These are phyloP conservation scores for Sebastes oblongus DNA, from an alignment of 2,797 vertebrate species.

Conservation along the genomic window DNA sequence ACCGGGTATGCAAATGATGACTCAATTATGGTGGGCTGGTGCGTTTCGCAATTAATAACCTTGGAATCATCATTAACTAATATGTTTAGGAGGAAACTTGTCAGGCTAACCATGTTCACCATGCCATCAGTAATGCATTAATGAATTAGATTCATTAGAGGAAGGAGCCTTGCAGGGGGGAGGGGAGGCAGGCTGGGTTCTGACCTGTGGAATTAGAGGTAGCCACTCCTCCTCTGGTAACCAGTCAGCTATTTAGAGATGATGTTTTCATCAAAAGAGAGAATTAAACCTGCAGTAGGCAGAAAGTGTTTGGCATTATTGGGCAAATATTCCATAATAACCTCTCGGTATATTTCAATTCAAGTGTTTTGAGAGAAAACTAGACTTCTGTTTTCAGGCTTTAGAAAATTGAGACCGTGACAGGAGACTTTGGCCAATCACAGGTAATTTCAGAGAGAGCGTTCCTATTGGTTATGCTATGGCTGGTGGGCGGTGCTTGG, in stretches of 20 bases:
- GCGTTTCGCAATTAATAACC: conserved; percentile 82
- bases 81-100: conserved; percentile 84
- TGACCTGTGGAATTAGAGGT: conserved; percentile 68
- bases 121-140: conserved; percentile 80
- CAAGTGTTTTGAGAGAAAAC: too few species aligned
- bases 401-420: too few species aligned
- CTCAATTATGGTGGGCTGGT: conserved; percentile 82
- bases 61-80: conserved; percentile 84
- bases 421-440: too few species aligned
- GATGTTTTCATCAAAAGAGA: conserved; percentile 5
- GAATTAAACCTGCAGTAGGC: background rate
- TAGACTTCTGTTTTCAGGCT: too few species aligned
- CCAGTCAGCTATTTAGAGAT: conserved; percentile 24
- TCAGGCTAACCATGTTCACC: conserved; percentile 82
- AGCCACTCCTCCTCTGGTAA: conserved; percentile 27
- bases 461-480: too few species aligned
- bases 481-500: too few species aligned
- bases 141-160: conserved; percentile 80
- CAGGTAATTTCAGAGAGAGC: rapidly evolving
- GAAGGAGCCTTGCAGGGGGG: conserved; percentile 34
- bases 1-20: conserved; percentile 85
- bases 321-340: too few species aligned
- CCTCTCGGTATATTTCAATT: too few species aligned
- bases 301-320: rapidly evolving
- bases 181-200: conserved; percentile 50